Evolutionary conservation across 1,140 invertebrate species (phyloP).

Genomic region (Drosophila melanica): DNA sequence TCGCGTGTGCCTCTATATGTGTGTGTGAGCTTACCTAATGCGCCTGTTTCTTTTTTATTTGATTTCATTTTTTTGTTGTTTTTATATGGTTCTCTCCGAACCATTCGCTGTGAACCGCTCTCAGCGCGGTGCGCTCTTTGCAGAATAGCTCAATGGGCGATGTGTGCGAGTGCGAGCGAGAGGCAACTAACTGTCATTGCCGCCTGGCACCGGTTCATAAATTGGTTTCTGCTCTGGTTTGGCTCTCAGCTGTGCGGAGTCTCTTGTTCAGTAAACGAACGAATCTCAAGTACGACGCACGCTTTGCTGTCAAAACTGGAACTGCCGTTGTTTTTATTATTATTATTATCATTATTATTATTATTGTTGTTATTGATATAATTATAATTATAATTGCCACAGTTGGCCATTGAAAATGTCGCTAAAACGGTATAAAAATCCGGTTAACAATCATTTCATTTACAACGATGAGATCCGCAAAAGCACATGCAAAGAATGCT

Average conservation of each 20-base stretch:
- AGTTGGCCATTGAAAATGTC: conserved; percentile 32
- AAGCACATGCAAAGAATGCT: conserved; percentile 56
- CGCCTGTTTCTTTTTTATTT: conserved; percentile 9
- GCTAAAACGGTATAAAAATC: conserved; percentile 34
- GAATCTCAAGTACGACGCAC: conserved; percentile 50
- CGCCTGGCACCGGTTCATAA: conserved; percentile 53
- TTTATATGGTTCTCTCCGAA: conserved; percentile 39
- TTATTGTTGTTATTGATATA: conserved; percentile 1
- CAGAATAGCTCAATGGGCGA: conserved; percentile 17
- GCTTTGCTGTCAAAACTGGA: conserved; percentile 13
- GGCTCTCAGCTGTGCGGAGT: conserved; percentile 22
- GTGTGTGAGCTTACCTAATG: conserved; percentile 18
- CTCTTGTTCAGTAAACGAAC: conserved; percentile 46
- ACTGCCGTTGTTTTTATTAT: conserved; percentile 4
- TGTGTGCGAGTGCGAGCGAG: conserved; percentile 17
- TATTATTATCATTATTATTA: background rate
- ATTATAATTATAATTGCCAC: background rate
- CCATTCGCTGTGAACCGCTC: conserved; percentile 56
- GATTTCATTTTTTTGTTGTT: conserved; percentile 5
- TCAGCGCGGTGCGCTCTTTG: conserved; percentile 28
- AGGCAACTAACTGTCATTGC: conserved; percentile 29
- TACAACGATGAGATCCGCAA: conserved; percentile 54
- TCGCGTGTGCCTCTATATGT: background rate
- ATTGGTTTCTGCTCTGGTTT: conserved; percentile 56
- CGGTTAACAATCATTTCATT: conserved; percentile 52